Evolutionary conservation across 2,113 vertebrate genomes (phyloP), one percentile per base, ranked within the genome.

Genomic region (Saguinus midas): DNA sequence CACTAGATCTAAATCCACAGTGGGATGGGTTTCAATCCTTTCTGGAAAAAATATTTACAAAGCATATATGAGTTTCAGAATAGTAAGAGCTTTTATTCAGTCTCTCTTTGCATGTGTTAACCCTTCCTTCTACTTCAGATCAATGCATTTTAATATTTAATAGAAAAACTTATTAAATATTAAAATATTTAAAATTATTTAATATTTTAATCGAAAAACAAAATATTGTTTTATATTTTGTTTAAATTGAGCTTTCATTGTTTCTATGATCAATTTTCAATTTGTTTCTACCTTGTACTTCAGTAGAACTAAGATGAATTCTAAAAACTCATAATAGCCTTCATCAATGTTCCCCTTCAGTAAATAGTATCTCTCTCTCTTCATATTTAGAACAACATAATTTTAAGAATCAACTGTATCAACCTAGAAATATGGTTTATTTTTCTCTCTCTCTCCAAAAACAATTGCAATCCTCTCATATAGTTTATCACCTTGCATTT

Each of bases 171-270:
- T 50, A 17, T 52, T 52, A 52, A 17, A 52, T 52, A 52, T 52
- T 52, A 17, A 52, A 52, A 52, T 52, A 52, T 17, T 52, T 1
- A 52, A 52, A 52, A 14, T 1, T 52, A 52, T 52, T 52, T 52
- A 52, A 52, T 52, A 52, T 52, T 17, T 52, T 52, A 52, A 52
- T 52, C 1, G 16, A 17, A 17, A 52, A 17, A 1, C 16, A 52
- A 17, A 52, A 52, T 52, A 17, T 17, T 92, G 21, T 50, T 82
- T 78, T 73, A 32, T 61, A 61, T 48, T 89, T 93, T 91, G 6
- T 21, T 76, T 93, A 97, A 97, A 96, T 68, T 40, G 70, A 97
- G 40, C 29, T 95, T 95, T 95, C 85, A 43, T 58, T 93, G 27
- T 96, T 97, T 98, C 80, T 32, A 37, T 95, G 58, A 90, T 66